phyloP scores from a whole-genome alignment of 1,140 invertebrate species.

The Lepidurus packardi region DNA sequence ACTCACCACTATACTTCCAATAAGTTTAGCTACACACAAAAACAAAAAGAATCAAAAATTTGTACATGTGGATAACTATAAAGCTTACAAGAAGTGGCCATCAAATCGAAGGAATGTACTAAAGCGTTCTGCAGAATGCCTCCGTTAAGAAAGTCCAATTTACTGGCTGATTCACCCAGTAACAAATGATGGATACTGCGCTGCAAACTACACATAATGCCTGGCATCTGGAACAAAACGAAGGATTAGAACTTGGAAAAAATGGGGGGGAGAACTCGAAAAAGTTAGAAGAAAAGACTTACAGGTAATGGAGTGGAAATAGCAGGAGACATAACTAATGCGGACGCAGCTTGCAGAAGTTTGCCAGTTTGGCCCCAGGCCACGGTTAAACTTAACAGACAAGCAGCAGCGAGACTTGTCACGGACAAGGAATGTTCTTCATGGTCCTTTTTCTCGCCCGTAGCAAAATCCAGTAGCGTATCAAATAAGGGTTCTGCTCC shows the following conservation, averaged over 20 bases:
- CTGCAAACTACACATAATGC: conserved; percentile 77
- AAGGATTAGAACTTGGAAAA: conserved; percentile 34
- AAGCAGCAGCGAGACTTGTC: conserved; percentile 64
- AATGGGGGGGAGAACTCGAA: conserved; percentile 15
- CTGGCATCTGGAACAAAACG: conserved; percentile 62
- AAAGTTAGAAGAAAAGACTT: conserved; percentile 28
- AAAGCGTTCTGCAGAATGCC: conserved; percentile 73
- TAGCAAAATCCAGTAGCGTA: conserved; percentile 52
- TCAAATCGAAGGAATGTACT: conserved; percentile 62
- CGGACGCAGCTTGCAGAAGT: conserved; percentile 74
- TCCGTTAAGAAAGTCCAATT: conserved; percentile 77
- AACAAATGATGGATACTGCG: conserved; percentile 81
- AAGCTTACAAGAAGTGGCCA: conserved; percentile 48
- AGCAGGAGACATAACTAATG: conserved; percentile 72
- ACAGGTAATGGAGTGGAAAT: conserved; percentile 57
- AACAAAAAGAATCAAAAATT: conserved; percentile 10
- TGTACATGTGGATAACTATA: background rate
- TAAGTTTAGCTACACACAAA: conserved; percentile 48
- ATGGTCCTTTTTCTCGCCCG: conserved; percentile 46
- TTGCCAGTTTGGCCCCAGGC: conserved; percentile 89
- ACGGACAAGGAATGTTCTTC: conserved; percentile 70
- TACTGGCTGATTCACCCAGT: conserved; percentile 67
- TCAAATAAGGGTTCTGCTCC: conserved; percentile 68
- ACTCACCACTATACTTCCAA: conserved; percentile 50
- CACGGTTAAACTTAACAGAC: conserved; percentile 82